These are phyloP conservation scores for Montipora cactus DNA, from an alignment of 64 coral and sea anemone species.

Conservation along the genomic window DNA sequence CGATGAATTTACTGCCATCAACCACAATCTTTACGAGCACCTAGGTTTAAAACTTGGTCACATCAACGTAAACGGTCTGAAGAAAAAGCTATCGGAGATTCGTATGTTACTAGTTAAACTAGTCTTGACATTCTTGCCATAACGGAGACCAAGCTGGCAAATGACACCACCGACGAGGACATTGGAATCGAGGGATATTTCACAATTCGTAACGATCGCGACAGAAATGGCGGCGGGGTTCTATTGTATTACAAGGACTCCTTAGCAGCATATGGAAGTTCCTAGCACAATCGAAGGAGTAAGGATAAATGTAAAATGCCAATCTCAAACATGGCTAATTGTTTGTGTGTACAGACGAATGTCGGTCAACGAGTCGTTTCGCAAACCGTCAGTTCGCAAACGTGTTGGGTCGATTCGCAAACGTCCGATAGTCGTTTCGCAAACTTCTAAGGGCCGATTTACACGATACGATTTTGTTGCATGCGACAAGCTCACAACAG, in stretches of 20 bases:
- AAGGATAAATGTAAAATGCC: not conserved
- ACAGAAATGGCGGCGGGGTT: not conserved
- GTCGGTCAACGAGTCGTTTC: too few species aligned
- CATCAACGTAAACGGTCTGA: not conserved
- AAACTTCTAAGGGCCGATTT: too few species aligned
- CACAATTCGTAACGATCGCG: not conserved
- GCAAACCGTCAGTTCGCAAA: too few species aligned
- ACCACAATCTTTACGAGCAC: not conserved
- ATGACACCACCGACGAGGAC: too few species aligned
- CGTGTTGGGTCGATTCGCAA: too few species aligned
- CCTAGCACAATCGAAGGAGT: not conserved
- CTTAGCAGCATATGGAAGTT: not conserved
- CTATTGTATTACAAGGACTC: constrained; percentile 7
- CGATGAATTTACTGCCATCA: not conserved
- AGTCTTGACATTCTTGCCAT: not conserved
- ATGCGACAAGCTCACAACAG: too few species aligned
- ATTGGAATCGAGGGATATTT: too few species aligned
- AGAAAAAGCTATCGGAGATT: not conserved
- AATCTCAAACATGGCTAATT: constrained; percentile 6
- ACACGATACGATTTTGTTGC: too few species aligned
- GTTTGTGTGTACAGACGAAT: not conserved
- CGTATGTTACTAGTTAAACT: not conserved
- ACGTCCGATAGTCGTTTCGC: too few species aligned
- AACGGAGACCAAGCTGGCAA: not conserved
- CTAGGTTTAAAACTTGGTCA: not conserved